Conservation (phyloP, 2,797 vertebrate genomes). For the Allobates femoralis region DNA sequence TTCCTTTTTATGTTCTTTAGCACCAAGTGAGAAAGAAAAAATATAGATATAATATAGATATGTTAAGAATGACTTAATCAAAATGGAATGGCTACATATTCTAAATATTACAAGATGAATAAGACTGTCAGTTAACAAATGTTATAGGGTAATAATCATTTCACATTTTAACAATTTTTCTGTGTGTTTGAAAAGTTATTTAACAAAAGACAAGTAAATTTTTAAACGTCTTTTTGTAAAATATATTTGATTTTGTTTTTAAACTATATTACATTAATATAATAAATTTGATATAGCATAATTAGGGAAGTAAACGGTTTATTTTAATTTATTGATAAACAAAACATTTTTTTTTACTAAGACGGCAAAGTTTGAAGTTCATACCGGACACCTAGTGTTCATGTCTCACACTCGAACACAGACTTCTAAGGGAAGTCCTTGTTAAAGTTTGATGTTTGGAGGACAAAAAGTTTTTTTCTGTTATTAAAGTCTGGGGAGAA, state of each 20-base stretch:
- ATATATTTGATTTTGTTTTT: background rate
- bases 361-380: no score
- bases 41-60: slow-evolving; percentile 62
- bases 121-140: slow-evolving; percentile 49
- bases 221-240: background rate
- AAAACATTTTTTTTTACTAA: no score
- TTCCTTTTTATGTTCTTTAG: slow-evolving; percentile 58
- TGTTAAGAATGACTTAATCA: slow-evolving; percentile 59
- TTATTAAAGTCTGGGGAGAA: no score
- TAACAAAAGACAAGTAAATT: slow-evolving; percentile 19
- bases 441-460: no score
- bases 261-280: background rate
- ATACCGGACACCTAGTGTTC: no score
- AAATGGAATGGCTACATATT: slow-evolving; percentile 44
- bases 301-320: background rate
- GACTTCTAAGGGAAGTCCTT: no score
- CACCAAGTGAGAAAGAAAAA: slow-evolving; percentile 61
- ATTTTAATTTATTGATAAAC: background rate
- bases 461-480: no score
- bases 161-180: slow-evolving; percentile 5
- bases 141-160: slow-evolving; percentile 46
- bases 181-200: background rate
- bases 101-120: slow-evolving; percentile 51
- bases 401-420: no score
- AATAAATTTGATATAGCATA: background rate